Base-by-base conservation (phyloP, 2,797 vertebrate species). In the Arrhamphus sclerolepis region DNA sequence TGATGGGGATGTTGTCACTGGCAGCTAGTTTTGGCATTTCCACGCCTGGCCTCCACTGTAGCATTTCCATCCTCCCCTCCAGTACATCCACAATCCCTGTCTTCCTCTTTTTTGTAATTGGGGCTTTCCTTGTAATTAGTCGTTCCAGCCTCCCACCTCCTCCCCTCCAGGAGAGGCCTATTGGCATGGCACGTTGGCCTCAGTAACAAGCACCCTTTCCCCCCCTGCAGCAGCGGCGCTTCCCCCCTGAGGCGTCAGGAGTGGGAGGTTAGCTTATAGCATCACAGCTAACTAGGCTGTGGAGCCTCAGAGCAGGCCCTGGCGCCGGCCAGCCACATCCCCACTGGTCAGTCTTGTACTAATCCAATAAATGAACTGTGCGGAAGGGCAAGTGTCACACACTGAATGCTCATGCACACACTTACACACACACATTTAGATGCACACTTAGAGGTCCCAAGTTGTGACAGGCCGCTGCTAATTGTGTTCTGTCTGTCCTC, bases 311-410 rank as follows among this genome's bases (percentile, higher is more conserved):
- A 90, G 87, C 82, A 6, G 66, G 59, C 63, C 84, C 80, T 78
- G 85, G 86, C 80, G 84, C 87, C 82, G 64, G 85, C 81, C 57
- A 56, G 83, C 82, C 81, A 81, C 72, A 87, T 85, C 80, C 84
- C 85, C 85, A 82, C 84, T 89, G 87, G 84, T 88, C 81, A 89
- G 81, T 70, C 66, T 81, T 73, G 84, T 72, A 83, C 89, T 91
- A 91, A 92, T 91, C 87, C 85, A 89, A 84, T 91, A 90, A 91
- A 87, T 89, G 87, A 91, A 86, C 70, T 72, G 84, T 70, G 72
- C 82, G 67, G 70, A 72, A 84, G 85, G 82, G 84, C 84, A 88
- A 88, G 81, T 85, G 87, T 87, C 85, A 77, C 87, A 83, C 80
- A 83, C 71, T 52, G 26, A 66, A 44, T 29, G 19, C 31, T 47